phyloP scores from a whole-genome alignment of 2,888 invertebrate species.

The Pinctada fucata region DNA sequence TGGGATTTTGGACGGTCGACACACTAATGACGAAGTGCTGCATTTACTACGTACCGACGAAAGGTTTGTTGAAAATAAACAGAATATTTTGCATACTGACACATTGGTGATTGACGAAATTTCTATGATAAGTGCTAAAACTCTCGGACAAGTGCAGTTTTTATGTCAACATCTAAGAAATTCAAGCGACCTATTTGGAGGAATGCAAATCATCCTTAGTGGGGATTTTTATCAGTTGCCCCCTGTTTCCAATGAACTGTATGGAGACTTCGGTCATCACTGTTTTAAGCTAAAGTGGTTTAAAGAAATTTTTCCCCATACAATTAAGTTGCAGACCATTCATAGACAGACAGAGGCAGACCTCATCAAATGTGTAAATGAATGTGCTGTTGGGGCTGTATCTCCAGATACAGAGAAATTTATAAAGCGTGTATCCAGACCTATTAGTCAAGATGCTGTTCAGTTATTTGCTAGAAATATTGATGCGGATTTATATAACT shows the following conservation, averaged over 20 bases:
- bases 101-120: conserved; percentile 37
- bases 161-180: conserved; percentile 1
- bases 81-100: conserved; percentile 20
- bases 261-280: conserved; percentile 20
- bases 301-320: conserved; percentile 15
- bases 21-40: too few species aligned
- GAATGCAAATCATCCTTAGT: too few species aligned
- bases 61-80: too few species aligned
- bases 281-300: conserved; percentile 23
- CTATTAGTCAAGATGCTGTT: too few species aligned
- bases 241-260: conserved; percentile 11
- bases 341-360: conserved; percentile 15
- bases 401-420: conserved; percentile 9
- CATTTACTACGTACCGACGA: too few species aligned
- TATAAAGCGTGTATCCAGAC: too few species aligned
- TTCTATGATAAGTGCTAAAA: conserved; percentile 37
- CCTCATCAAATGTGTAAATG: conserved; percentile 20
- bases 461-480: too few species aligned
- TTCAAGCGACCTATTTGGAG: too few species aligned
- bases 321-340: background rate
- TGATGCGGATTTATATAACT: too few species aligned
- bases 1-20: too few species aligned
- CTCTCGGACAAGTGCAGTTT: conserved; percentile 10
- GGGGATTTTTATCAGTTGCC: conserved; percentile 34
- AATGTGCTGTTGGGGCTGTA: conserved; percentile 18